Evolutionary conservation across 1,140 invertebrate genomes (phyloP).

Genomic region (Apis florea): DNA sequence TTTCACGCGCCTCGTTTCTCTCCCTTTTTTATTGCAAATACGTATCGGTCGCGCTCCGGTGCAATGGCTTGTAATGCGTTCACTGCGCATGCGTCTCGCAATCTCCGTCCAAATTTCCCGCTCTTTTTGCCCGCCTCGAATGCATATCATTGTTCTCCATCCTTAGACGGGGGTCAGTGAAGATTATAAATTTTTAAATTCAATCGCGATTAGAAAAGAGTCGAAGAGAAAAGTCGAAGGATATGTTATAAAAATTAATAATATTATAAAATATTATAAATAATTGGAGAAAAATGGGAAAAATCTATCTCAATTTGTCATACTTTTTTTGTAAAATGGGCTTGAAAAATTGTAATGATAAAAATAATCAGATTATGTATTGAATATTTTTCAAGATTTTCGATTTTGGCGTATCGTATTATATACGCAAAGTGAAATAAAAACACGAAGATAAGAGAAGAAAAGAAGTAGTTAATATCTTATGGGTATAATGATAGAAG

Average conservation of each 20-base stretch:
- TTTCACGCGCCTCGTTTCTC: slow-evolving; percentile 51
- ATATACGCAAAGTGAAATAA: background rate
- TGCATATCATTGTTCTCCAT: background rate
- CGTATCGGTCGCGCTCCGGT: slow-evolving; percentile 39
- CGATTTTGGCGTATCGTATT: too few species aligned
- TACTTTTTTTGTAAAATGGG: too few species aligned
- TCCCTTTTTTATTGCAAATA: slow-evolving; percentile 60
- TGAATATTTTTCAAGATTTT: too few species aligned
- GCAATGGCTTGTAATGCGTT: slow-evolving; percentile 48
- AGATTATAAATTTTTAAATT: background rate
- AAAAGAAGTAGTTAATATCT: background rate
- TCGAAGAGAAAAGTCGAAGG: too few species aligned
- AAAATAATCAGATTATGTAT: too few species aligned
- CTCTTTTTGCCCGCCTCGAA: background rate
- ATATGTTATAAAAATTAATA: too few species aligned
- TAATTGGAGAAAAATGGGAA: background rate
- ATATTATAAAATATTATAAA: too few species aligned
- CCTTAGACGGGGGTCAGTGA: background rate
- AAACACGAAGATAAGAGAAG: background rate
- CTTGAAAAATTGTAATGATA: too few species aligned
- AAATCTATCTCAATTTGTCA: background rate
- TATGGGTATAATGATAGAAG: background rate
- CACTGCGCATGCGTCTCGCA: background rate
- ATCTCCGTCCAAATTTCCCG: background rate
- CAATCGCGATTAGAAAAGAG: background rate